Conservation (phyloP, 2,888 invertebrate species). For the Lycocerus yunnanus region DNA sequence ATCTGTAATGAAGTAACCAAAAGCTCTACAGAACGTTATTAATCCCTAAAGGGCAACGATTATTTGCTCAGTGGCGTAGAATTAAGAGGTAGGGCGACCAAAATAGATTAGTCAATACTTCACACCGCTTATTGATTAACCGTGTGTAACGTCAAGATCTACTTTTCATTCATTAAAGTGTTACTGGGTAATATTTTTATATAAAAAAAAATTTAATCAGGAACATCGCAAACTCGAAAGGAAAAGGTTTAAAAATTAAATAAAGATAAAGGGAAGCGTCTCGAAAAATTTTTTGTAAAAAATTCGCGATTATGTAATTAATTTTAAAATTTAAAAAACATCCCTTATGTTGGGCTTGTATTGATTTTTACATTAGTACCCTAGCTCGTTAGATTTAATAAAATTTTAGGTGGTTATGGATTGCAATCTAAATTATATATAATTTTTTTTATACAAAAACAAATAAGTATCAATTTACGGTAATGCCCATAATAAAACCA, state of each 20-base stretch:
- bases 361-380: background rate
- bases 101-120: constrained; percentile 50
- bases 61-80: constrained; percentile 54
- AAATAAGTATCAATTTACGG: background rate
- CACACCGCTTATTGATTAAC: constrained; percentile 31
- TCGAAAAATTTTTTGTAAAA: background rate
- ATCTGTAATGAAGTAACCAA: constrained; percentile 33
- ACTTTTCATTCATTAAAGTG: constrained; percentile 28
- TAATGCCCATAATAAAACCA: background rate
- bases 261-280: background rate
- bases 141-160: constrained; percentile 23
- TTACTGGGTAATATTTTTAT: background rate
- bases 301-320: background rate
- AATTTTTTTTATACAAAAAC: background rate
- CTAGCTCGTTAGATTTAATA: background rate
- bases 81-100: constrained; percentile 45
- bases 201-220: background rate
- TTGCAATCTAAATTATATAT: background rate
- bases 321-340: background rate
- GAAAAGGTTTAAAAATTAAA: background rate
- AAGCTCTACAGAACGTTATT: constrained; percentile 48
- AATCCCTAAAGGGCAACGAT: constrained; percentile 51
- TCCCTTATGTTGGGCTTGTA: background rate
- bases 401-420: background rate
- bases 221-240: background rate